phyloP scores from a whole-genome alignment of 1,140 invertebrate genomes.

The Bombus impatiens region DNA sequence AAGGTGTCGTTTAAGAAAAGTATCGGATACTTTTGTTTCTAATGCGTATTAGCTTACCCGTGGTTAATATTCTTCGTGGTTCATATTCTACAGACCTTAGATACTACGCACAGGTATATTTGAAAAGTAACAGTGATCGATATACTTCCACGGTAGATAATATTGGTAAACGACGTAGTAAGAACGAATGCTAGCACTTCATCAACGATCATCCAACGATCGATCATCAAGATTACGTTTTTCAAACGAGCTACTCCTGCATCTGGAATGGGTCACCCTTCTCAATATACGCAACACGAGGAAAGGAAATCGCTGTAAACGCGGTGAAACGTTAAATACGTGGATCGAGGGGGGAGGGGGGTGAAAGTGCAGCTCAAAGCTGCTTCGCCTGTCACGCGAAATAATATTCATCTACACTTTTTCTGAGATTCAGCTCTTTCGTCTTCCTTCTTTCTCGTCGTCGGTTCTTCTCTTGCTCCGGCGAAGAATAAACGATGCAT shows the following conservation, averaged over 20 bases:
- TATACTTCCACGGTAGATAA: neutral
- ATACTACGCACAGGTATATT: neutral
- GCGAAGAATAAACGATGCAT: constrained; percentile 53
- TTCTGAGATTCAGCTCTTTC: neutral
- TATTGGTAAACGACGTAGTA: neutral
- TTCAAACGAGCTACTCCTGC: neutral
- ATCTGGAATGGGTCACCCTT: neutral
- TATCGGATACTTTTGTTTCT: neutral
- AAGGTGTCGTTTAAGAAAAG: constrained; percentile 1
- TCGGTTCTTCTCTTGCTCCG: neutral
- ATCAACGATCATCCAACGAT: neutral
- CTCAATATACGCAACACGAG: neutral
- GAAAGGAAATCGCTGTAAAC: constrained; percentile 61
- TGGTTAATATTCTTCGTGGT: neutral
- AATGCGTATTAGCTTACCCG: neutral
- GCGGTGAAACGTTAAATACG: constrained; percentile 65
- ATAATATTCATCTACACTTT: constrained; percentile 62
- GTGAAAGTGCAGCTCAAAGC: constrained; percentile 39
- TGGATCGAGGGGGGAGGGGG: constrained; percentile 18
- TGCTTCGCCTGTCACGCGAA: constrained; percentile 57
- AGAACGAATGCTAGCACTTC: neutral
- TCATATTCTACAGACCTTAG: neutral
- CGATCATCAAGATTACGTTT: neutral
- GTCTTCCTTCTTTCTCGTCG: neutral
- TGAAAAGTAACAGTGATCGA: too few relatives aligned